Base-by-base conservation (phyloP, 2,113 vertebrate genomes). In the Podocnemis expansa region DNA sequence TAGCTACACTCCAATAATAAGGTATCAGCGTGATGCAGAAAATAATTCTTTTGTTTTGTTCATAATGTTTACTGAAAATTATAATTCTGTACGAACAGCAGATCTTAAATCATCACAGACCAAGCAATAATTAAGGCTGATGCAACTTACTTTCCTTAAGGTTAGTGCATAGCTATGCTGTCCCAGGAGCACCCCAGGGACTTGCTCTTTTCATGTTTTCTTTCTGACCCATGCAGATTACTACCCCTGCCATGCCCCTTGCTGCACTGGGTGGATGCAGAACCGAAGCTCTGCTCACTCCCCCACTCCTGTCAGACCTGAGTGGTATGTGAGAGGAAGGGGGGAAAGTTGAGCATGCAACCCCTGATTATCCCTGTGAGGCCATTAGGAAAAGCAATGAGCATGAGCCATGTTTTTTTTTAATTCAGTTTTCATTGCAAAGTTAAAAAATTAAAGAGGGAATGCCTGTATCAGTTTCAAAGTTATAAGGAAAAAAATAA, bases 1-100 rank as follows among this genome's bases (percentile, higher is more conserved):
- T 84, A 85, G 3, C 19, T 43, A 70, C 67, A 82, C 45, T 82
- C 11, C 14, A 14, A 4, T 31, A 24, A n/a, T 41, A 41, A 73
- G 67, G 10, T 11, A 85, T 95, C 82, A 80, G 5, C 8, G 16
- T 52, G 51, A 84, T 8, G 31, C 12, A 75, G 84, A 93, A 89
- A 49, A 82, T 24, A 2, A 73, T 90, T 84, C 87, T 1, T 80
- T 22, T 87, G 10, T 5, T 85, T 92, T 91, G 56, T 6, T 81
- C 88, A 84, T 38, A 93, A 54, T 1, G 31, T 45, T n/a, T 87
- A 45, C 34, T 49, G 41, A 80, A 80, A 10, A 67, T 38, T 38
- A 67, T 67, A 88, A 78, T 93, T 84, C 54, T 58, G 31, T 81
- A 70, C 38, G 43, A 67, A 38, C 8, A 67, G 34, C 5, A 27